Conservation (phyloP, 2,113 vertebrate species). For the Otis tarda region DNA sequence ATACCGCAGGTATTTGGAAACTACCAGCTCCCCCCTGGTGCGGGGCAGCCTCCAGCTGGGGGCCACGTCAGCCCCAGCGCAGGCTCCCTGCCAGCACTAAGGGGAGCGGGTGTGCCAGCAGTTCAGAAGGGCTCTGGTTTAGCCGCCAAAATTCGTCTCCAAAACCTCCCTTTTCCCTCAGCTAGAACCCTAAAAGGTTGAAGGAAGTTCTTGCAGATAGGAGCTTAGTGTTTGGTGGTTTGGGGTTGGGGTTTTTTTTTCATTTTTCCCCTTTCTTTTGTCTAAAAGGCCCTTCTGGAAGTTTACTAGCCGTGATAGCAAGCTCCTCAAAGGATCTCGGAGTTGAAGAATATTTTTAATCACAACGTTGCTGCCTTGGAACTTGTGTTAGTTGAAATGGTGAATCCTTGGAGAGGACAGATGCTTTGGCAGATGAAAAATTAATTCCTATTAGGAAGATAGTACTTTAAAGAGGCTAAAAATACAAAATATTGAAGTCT, state of each 20-base stretch:
- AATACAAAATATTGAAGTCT: not conserved
- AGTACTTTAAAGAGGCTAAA: not conserved
- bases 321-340: not conserved
- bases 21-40: no score
- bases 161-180: not conserved
- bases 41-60: no score
- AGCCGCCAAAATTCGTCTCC: not conserved
- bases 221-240: not conserved
- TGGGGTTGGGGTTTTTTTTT: not conserved
- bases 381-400: not conserved
- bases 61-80: not conserved
- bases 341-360: not conserved
- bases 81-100: no score
- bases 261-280: not conserved
- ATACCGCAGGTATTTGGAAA: not conserved
- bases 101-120: fast-evolving
- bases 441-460: not conserved
- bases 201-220: not conserved
- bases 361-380: not conserved
- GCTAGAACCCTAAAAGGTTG: not conserved
- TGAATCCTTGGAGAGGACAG: not conserved
- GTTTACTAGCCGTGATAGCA: fast-evolving
- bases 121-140: not conserved
- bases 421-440: not conserved
- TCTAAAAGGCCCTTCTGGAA: not conserved